Conservation (phyloP, 2,888 invertebrate genomes). For the Hydropsyche betteni region DNA sequence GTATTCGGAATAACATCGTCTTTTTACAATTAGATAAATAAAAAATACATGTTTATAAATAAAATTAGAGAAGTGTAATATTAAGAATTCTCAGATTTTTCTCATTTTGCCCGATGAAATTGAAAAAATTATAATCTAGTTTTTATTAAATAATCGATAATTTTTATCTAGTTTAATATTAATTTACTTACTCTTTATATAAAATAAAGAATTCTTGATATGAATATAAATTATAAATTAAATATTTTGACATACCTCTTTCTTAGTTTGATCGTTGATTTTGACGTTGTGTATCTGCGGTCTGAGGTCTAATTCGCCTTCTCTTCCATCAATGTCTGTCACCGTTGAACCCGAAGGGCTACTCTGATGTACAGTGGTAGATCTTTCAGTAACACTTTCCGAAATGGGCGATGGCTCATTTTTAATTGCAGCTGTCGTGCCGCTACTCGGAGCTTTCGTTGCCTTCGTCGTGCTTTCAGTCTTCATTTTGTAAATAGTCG, state of each 20-base stretch:
- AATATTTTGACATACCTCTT: constrained; percentile 59
- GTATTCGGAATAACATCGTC: too few species aligned
- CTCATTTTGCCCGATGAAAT: too few species aligned
- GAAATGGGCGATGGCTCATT: constrained; percentile 54
- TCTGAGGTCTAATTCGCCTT: constrained; percentile 64
- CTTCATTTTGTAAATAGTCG: constrained; percentile 62
- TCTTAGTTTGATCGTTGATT: constrained; percentile 66
- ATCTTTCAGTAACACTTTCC: constrained; percentile 59
- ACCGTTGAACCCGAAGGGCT: constrained; percentile 57
- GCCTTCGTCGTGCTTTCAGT: constrained; percentile 53
- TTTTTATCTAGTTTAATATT: too few species aligned
- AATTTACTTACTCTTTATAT: too few species aligned
- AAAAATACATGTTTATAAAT: too few species aligned
- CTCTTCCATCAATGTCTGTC: constrained; percentile 64
- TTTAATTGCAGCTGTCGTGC: constrained; percentile 51
- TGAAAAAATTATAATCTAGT: too few species aligned
- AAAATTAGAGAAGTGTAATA: too few species aligned
- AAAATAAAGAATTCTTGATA: too few species aligned
- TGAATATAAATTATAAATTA: background rate
- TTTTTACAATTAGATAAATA: too few species aligned
- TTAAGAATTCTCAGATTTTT: background rate
- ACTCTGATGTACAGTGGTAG: constrained; percentile 55
- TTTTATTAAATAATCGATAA: too few species aligned
- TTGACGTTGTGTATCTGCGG: constrained; percentile 62
- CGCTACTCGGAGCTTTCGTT: constrained; percentile 53